Evolutionary conservation across 1,140 invertebrate species (phyloP), one percentile per base, ranked within the genome.

Genomic region (Samia ricini): DNA sequence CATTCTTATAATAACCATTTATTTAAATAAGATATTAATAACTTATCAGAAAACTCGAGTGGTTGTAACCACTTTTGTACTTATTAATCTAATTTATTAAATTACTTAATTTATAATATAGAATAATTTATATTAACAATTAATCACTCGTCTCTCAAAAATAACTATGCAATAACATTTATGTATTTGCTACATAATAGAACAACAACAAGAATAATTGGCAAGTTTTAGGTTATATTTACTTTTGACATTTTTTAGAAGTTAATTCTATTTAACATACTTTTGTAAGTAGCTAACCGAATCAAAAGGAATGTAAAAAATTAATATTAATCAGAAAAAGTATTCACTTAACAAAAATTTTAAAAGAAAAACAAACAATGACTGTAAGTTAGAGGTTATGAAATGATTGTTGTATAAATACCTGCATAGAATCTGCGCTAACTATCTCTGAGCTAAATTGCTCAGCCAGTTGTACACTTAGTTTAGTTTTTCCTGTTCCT

Each of bases 361-460:
- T 26, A 4, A 26, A 26, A 26, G 3, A 5, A 42, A 42, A 8
- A 42, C 33, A 42, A 42, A 36, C 12, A 1, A 42, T 10, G 12
- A 15, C 4, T 42, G 4, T 15, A 42, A 15, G 15, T 82, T 85
- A 76, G 60, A 88, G 86, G 86, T 89, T 89, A 88, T 56, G 58
- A 61, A 42, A 23, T 6, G 7, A 24, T 12, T 51, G 61, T 63
- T 57, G 1, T 51, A 29, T n/a, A 81, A 91, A 91, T 90, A 98
- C 97, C 94, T 99, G 99, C 98, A 99, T 99, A 10, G 98, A 99
- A 94, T 99, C 99, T 0, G 98, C 98, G 70, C 97, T 99, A 54
- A 99, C 97, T 55, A 99, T 96, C 93, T 99, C 98, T n/a, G 98
- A 97, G 61, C 93, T 91, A 85, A 98, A 99, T 79, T 92, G 94